Evolutionary conservation across 2,797 vertebrate genomes (phyloP).

Genomic region (Poeciliopsis turneri): DNA sequence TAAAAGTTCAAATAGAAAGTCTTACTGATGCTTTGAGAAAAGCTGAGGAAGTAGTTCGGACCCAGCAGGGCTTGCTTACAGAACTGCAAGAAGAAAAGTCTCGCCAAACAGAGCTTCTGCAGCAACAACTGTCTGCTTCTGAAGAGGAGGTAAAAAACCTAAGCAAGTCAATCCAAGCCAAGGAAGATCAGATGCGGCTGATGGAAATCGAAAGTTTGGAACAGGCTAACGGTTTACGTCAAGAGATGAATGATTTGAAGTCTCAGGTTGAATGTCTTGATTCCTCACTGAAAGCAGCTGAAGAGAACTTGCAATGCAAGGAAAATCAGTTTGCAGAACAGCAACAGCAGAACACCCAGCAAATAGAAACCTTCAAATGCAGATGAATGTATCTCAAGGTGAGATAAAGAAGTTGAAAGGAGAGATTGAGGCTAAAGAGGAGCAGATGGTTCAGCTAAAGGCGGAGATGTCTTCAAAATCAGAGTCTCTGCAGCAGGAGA

Average conservation of each 20-base stretch:
- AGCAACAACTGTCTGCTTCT: constrained; percentile 41
- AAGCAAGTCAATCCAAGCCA: constrained; percentile 45
- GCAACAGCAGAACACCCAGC: constrained; percentile 32
- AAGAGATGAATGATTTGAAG: constrained; percentile 77
- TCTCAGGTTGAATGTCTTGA: constrained; percentile 30
- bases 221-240: constrained; percentile 44
- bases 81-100: constrained; percentile 40
- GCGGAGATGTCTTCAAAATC: constrained; percentile 20
- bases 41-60: constrained; percentile 41
- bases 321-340: constrained; percentile 39
- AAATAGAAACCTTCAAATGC: constrained; percentile 31
- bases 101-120: constrained; percentile 41
- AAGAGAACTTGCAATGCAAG: constrained; percentile 49
- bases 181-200: constrained; percentile 58
- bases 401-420: constrained; percentile 40
- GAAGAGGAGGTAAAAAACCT: constrained; percentile 45
- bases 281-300: constrained; percentile 41
- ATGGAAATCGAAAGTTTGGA: constrained; percentile 50
- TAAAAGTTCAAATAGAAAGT: constrained; percentile 33
- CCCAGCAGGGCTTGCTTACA: constrained; percentile 22
- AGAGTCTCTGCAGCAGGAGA: constrained; percentile 35
- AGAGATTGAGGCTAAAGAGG: constrained; percentile 48
- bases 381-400: constrained; percentile 38
- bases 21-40: constrained; percentile 29
- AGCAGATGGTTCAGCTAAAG: constrained; percentile 40